Base-by-base conservation (phyloP, 1,140 invertebrate species). In the Lineus longissimus region DNA sequence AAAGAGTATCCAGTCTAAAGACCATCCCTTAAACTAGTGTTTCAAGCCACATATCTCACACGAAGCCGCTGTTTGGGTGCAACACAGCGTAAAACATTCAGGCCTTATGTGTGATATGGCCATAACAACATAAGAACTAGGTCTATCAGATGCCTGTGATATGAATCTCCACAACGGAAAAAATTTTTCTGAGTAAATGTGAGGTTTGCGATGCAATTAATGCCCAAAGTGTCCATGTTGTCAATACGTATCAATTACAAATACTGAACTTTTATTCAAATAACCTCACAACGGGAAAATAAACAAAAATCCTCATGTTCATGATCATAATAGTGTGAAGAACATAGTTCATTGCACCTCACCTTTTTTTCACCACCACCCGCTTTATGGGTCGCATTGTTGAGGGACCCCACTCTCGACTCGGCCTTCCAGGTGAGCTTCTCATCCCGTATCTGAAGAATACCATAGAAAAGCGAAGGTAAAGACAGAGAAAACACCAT, bases 321-420 rank as follows among this genome's bases (percentile, higher is more conserved):
- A 59, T 41, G 25, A 33, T 33, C 9, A 59, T 7, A 40, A 13
- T 11, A 2, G 40, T 15, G 4, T 41, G 15, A 9, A 41, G 2
- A 33, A 17, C 6, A 58, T 59, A 33, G 41, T 31, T 15, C 84
- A 87, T 95, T 92, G 88, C 94, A 92, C 19, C 94, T 84, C 64
- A 78, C 76, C 84, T 94, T 94, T 17, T 95, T 86, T 70, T 87
- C 85, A 33, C 93, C 93, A 65, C 93, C 93, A 62, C 92, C 92
- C 27, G 91, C 89, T 61, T 86, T 84, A 76, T 94, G 89, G 69
- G 90, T 90, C 13, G 93, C 87, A 80, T 95, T 95, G 36, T 92
- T 91, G 73, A 93, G 91, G 29, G 93, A 95, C 31, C 91, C 92
- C 61, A 95, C 88, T 86, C 92, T 64, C 57, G 60, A 54, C 25